Percentiles rank a stretch among this genome's conserved stretches.
Evolutionary conservation across 2,797 vertebrate genomes (phyloP).

Genomic region (Notamacropus eugenii): DNA sequence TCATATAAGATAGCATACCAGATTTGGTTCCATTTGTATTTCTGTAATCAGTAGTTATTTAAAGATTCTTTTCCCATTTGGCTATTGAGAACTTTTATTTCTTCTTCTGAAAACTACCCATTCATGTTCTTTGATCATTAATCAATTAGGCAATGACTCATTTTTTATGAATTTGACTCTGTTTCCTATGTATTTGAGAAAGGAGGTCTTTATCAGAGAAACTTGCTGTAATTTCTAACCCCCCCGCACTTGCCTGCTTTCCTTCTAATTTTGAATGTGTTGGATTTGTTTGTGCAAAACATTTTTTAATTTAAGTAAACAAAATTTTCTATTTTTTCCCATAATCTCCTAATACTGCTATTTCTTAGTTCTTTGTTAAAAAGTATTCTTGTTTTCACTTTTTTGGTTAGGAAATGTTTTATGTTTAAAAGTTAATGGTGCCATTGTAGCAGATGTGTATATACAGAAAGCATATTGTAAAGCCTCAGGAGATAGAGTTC

Average conservation of each 20-base stretch:
- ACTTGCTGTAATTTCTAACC: background rate
- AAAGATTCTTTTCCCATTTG: background rate
- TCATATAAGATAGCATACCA: background rate
- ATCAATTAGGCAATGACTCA: background rate
- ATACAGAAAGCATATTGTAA: background rate
- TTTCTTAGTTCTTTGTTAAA: background rate
- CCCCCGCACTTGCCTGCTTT: background rate
- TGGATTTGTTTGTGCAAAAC: background rate
- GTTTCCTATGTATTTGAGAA: background rate
- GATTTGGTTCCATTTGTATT: background rate
- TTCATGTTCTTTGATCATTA: background rate
- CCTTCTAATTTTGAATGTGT: background rate
- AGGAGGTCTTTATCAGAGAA: background rate
- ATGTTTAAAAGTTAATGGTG: background rate
- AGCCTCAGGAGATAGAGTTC: background rate
- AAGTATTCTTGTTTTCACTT: background rate
- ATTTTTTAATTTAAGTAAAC: background rate
- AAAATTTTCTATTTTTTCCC: background rate
- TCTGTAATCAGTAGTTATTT: background rate
- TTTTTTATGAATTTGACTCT: background rate
- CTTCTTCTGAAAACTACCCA: background rate
- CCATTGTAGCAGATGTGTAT: background rate
- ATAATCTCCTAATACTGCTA: background rate
- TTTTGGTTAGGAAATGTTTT: background rate
- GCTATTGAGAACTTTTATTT: background rate